Base-by-base conservation (phyloP, 2,797 vertebrate species). In the Lepus oiostolus region DNA sequence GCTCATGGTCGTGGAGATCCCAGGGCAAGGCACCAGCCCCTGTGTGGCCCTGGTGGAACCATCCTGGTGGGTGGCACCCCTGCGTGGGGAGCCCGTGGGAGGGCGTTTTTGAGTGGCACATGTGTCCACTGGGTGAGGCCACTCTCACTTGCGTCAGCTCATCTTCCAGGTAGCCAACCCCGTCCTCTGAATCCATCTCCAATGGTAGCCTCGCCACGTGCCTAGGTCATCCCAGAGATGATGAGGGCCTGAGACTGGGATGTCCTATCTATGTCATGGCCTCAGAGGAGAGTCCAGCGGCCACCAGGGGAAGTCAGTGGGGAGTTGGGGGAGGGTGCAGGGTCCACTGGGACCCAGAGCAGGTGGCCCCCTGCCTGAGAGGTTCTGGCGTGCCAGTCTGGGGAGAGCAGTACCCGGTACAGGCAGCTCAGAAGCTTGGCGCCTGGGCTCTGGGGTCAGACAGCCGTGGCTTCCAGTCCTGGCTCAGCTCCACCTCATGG, bases 281-380 rank as follows among this genome's bases (percentile, higher is more conserved):
- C 42, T 47, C 42, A 47, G 42, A 47, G 42, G 42, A 47, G 42
- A 47, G 42, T 47, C 42, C 7, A 1, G 8, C 42, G 42, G 7
- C 42, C 42, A 47, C 42, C 42, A 47, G 4, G 24, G 22, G 63
- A 8, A 32, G 26, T 0, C 42, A 47, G 24, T 6, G 32, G 54
- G 65, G 21, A n/a, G 62, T 9, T 58, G 12, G 50, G 8, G 9
- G 35, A 24, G 5, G 1, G 8, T 7, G 38, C 42, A 35, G 16
- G 21, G 22, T 47, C 74, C 7, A 16, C n/a, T 4, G 16, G 30
- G 11, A n/a, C n/a, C 10, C 9, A 19, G 10, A 28, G 35, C 62
- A 76, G 19, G 58, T 62, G 14, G 22, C 4, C 2, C 5, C 52
- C 12, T 5, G 4, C 4, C 24, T 22, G 12, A 8, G 21, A 0